A percentile compares a stretch with the other conserved stretches of the same genome.
Evolutionary conservation across 2,113 vertebrate genomes (phyloP).

Genomic region (Clinocottus analis): DNA sequence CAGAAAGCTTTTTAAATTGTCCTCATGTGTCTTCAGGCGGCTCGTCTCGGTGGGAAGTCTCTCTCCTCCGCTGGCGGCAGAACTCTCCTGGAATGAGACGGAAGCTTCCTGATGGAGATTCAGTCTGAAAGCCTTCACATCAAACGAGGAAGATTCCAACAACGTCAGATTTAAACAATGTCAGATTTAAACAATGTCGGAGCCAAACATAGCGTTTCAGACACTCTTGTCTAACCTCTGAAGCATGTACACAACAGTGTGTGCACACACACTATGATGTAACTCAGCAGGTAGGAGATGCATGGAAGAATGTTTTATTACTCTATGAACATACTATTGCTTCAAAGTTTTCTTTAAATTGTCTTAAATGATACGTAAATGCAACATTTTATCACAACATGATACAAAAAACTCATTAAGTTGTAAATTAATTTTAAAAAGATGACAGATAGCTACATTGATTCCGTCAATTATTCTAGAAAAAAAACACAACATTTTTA

Average conservation of each 20-base stretch:
- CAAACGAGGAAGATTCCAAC: background rate
- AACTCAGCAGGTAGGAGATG: slow-evolving; percentile 9
- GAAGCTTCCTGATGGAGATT: slow-evolving; percentile 21
- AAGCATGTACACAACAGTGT: background rate
- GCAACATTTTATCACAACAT: background rate
- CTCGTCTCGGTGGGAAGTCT: slow-evolving; percentile 86
- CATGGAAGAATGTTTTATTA: slow-evolving; percentile 6
- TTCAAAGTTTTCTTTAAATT: background rate
- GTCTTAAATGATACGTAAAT: slow-evolving; percentile 2
- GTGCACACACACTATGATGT: background rate
- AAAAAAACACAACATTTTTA: too few species aligned
- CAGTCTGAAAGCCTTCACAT: background rate
- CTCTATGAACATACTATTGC: background rate
- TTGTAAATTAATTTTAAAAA: background rate
- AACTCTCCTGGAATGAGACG: slow-evolving; percentile 84
- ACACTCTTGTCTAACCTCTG: background rate
- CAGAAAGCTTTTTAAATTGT: too few species aligned
- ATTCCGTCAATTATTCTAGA: background rate
- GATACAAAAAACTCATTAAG: background rate
- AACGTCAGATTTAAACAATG: too few species aligned
- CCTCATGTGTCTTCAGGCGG: slow-evolving; percentile 79
- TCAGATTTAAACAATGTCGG: too few species aligned
- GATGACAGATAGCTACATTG: background rate
- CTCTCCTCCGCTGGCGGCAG: slow-evolving; percentile 85
- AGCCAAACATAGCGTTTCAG: background rate